phyloP scores from a whole-genome alignment of 2,797 vertebrate species.

The Sebastes ruberrimus region DNA sequence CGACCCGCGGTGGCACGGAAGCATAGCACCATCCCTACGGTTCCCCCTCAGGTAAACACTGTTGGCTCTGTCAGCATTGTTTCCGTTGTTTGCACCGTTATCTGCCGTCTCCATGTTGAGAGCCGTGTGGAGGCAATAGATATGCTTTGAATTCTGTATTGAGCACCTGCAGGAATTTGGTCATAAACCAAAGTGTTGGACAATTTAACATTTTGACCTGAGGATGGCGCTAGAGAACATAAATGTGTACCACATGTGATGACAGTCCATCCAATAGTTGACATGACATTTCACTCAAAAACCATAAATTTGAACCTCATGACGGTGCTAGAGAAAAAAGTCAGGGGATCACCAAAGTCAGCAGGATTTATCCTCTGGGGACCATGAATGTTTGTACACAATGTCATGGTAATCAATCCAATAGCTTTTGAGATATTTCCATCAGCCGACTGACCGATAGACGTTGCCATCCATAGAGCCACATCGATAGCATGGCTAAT shows the following conservation, averaged over 20 bases:
- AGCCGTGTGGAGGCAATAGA: background rate
- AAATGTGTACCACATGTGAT: background rate
- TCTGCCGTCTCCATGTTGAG: background rate
- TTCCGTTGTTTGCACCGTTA: background rate
- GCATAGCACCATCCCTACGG: background rate
- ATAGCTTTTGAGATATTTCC: background rate
- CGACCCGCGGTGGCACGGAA: no score
- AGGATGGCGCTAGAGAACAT: background rate
- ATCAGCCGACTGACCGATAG: background rate
- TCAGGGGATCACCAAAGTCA: no score
- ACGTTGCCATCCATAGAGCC: background rate
- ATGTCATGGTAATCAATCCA: background rate
- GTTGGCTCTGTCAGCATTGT: background rate
- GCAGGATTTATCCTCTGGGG: background rate
- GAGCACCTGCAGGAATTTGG: background rate
- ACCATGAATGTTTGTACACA: background rate
- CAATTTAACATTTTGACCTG: background rate
- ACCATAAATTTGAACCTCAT: background rate
- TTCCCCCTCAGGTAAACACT: background rate
- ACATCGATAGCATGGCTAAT: background rate
- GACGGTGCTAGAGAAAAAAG: background rate
- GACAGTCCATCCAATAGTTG: background rate
- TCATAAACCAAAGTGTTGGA: background rate
- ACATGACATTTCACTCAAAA: background rate
- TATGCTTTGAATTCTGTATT: background rate